Base-by-base conservation (phyloP, 2,888 invertebrate species). In the Eucera pruinosa region DNA sequence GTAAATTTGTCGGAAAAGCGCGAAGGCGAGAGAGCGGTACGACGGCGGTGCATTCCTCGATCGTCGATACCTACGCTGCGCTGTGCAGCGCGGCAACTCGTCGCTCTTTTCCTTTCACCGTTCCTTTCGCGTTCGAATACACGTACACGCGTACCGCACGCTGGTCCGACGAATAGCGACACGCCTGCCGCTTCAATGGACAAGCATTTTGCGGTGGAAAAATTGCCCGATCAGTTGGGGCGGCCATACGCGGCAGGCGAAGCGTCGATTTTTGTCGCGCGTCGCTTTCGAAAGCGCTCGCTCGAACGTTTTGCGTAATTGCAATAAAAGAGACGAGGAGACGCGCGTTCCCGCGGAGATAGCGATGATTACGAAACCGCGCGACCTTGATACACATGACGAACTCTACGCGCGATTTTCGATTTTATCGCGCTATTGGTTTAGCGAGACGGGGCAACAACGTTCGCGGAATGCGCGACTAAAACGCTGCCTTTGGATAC, bases 21-120 rank as follows among this genome's bases (percentile, higher is more conserved):
- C n/a, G n/a, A n/a, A n/a, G n/a, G n/a, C n/a, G n/a, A n/a, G n/a
- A n/a, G n/a, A n/a, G n/a, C n/a, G n/a, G n/a, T n/a, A n/a, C n/a
- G n/a, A n/a, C n/a, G n/a, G n/a, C n/a, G n/a, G n/a, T n/a, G n/a
- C n/a, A n/a, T n/a, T n/a, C n/a, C n/a, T n/a, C n/a, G n/a, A n/a
- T n/a, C n/a, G n/a, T n/a, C n/a, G n/a, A n/a, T 41, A 15, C 3
- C n/a, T n/a, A 5, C 11, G 6, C n/a, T n/a, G n/a, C 30, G 30
- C 3, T 36, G 11, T 2, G 36, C 9, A 30, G n/a, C 47, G 18
- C 11, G 11, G 5, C 6, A 11, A n/a, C 20, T 15, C 20, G n/a
- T 75, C 77, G 52, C 66, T 23, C 54, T 27, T 74, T 78, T 78
- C 84, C 86, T 87, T 87, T 86, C 87, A 80, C 86, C 54, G 50